Evolutionary conservation across 2,888 invertebrate genomes (phyloP), one percentile per base, ranked within the genome.

Genomic region (Diplazon laetatorius): DNA sequence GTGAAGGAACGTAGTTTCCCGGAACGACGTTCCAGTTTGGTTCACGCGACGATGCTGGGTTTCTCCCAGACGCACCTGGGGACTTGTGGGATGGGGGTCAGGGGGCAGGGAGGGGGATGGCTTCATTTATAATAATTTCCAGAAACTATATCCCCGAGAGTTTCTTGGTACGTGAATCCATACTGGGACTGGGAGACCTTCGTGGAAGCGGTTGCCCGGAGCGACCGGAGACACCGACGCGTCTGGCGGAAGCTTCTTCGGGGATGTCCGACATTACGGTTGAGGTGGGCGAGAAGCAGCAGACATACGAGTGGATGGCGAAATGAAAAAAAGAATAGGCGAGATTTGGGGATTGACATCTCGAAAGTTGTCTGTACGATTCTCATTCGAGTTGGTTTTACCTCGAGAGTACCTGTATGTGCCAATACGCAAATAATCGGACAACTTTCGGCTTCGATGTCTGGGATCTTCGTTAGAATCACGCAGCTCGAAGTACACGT

Each of bases 91-190:
- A n/a, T n/a, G n/a, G n/a, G n/a, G n/a, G n/a, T n/a, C n/a, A n/a
- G n/a, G n/a, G n/a, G n/a, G n/a, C n/a, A n/a, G n/a, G n/a, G n/a
- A n/a, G n/a, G 80, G 79, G 84, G 88, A 87, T 87, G 85, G 88
- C 86, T 89, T 89, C 89, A 90, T 90, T 90, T 90, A 89, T 90
- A 90, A 90, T 89, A 88, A 89, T 90, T 89, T 88, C 86, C 86
- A 76, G 84, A 79, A 85, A 85, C 85, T 87, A 86, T 84, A 88
- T 89, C 87, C 85, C 84, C 81, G 84, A 81, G 46, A n/a, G 70
- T 60, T 76, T 82, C 84, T 76, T 80, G 82, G 80, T 42, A 63
- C 63, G 63, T 25, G 59, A 72, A 35, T 60, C 52, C 72, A 35
- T 65, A 46, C 30, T 39, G 20, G 44, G 46, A 46, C 52, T 46